Base-by-base conservation (phyloP, 2,888 invertebrate species). In the Eupithecia tripunctaria region DNA sequence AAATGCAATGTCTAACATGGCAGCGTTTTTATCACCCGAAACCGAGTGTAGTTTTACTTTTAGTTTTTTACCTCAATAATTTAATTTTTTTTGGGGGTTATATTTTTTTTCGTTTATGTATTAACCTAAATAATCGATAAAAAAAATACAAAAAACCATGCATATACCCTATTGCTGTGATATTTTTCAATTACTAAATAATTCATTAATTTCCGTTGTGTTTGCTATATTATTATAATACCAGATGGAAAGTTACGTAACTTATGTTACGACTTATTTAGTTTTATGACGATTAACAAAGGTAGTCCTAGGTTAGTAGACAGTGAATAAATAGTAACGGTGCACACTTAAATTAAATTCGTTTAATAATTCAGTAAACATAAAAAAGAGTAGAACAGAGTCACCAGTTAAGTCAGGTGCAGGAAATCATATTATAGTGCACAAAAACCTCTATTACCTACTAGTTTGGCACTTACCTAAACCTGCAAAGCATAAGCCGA, bases 401-500 rank as follows among this genome's bases (percentile, higher is more conserved):
- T 32, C 6, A 32, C 32, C 32, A n/a, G n/a, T n/a, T n/a, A n/a
- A n/a, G n/a, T n/a, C 32, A 32, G 32, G 4, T 32, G 32, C 32
- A 32, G 32, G 6, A 32, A 32, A 32, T 32, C 32, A 32, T 6
- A 6, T 32, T 3, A 29, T 29, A 29, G 29, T 29, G 5, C 51
- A 51, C n/a, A 18, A 51, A 51, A 51, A 51, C 5, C n/a, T 51
- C 18, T 7, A 51, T 2, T 38, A 38, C 32, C 32, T 32, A 32
- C 8, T 21, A 7, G 25, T 15, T 25, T 12, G 3, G 3, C 0
- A 63, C 90, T 71, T 68, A 97, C 97, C 97, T 97, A 92, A 99
- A 98, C 89, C 98, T 98, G 84, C 98, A 98, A 87, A 96, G 97
- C 66, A 98, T 97, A 88, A 98, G 97, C 75, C 96, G 97, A 63